Conservation (phyloP, 2,797 vertebrate genomes). For the Malacoctenus gilli region DNA sequence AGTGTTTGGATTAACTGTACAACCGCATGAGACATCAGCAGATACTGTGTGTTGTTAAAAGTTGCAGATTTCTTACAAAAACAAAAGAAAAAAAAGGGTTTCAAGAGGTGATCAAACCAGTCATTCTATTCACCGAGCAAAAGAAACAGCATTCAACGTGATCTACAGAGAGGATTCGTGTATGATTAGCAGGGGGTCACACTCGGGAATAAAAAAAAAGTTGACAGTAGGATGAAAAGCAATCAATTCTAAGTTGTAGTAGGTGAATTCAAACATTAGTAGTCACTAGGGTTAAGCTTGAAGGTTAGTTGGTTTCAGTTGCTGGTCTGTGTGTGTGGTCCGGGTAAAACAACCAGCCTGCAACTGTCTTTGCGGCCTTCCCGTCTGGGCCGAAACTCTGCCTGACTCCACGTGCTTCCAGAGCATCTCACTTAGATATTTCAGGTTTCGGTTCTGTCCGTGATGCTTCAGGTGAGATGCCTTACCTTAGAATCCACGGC, state of each 20-base stretch:
- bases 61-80: slow-evolving; percentile 8
- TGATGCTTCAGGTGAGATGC: too few species aligned
- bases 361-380: too few species aligned
- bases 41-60: slow-evolving; percentile 34
- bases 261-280: slow-evolving; percentile 35
- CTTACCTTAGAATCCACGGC: too few species aligned
- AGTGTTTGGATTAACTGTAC: slow-evolving; percentile 27
- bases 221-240: slow-evolving; percentile 29
- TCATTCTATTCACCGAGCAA: slow-evolving; percentile 28
- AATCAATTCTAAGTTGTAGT: slow-evolving; percentile 14
- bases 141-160: slow-evolving; percentile 42
- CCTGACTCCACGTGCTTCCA: too few species aligned
- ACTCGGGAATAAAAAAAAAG: slow-evolving; percentile 15
- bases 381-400: too few species aligned
- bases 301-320: slow-evolving; percentile 58
- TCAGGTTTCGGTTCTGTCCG: too few species aligned
- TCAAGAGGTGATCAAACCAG: slow-evolving; percentile 19
- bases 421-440: too few species aligned
- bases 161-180: slow-evolving; percentile 1
- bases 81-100: neutral
- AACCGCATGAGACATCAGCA: slow-evolving; percentile 21
- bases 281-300: slow-evolving; percentile 18
- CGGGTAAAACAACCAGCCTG: neutral
- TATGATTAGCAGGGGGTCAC: slow-evolving; percentile 1
- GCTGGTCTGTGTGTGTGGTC: slow-evolving; percentile 13